phyloP scores from a whole-genome alignment of 1,140 invertebrate genomes.

The Potamilus streckersoni region DNA sequence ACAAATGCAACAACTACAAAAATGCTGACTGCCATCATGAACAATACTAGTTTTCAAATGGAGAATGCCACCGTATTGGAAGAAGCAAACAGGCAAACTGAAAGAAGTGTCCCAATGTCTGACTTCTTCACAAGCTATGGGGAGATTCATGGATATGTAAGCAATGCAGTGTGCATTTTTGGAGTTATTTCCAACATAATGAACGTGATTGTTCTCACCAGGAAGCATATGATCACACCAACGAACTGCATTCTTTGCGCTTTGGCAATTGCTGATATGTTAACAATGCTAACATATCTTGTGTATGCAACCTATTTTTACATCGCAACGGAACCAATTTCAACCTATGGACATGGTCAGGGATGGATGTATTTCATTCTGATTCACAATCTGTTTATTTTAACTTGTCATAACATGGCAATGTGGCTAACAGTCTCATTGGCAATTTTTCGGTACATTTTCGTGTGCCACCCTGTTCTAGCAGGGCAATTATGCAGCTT shows the following conservation, averaged over 20 bases:
- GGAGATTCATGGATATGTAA: slow-evolving; percentile 78
- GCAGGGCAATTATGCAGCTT: slow-evolving; percentile 81
- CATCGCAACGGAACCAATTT: slow-evolving; percentile 44
- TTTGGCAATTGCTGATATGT: slow-evolving; percentile 85
- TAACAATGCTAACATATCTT: slow-evolving; percentile 89
- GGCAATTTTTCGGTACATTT: slow-evolving; percentile 93
- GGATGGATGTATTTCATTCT: slow-evolving; percentile 63
- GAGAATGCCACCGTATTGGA: too few species aligned
- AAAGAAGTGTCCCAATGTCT: background rate
- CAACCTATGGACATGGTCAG: slow-evolving; percentile 36
- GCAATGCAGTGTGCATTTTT: slow-evolving; percentile 84
- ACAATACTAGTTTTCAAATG: too few species aligned
- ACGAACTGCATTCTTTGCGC: slow-evolving; percentile 88
- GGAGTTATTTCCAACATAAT: slow-evolving; percentile 89
- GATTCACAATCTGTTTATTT: slow-evolving; percentile 74
- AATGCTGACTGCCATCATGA: too few species aligned
- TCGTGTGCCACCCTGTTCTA: slow-evolving; percentile 81
- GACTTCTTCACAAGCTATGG: slow-evolving; percentile 56
- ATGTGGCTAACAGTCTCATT: slow-evolving; percentile 93
- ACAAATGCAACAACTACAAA: too few species aligned
- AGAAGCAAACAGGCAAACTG: too few species aligned
- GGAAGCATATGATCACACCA: slow-evolving; percentile 82
- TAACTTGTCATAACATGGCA: slow-evolving; percentile 91
- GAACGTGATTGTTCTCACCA: slow-evolving; percentile 89
- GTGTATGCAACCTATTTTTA: slow-evolving; percentile 80